Percentiles rank a stretch among this genome's conserved stretches.
These are phyloP conservation scores for Diloba caeruleocephala DNA, from an alignment of 2,888 invertebrate species.

Conservation along the genomic window DNA sequence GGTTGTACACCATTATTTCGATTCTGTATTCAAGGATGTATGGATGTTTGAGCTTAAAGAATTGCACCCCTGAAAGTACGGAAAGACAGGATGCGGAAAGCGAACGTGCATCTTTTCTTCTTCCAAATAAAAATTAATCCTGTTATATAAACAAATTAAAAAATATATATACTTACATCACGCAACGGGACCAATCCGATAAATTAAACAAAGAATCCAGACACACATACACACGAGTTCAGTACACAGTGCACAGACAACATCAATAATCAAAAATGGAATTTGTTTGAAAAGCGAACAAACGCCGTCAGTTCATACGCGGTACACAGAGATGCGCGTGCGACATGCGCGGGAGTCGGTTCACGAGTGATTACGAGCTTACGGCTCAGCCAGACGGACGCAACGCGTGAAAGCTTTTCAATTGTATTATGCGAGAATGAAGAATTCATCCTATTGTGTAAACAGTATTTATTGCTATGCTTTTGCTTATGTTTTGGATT, in stretches of 20 bases:
- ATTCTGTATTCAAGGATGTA: no score
- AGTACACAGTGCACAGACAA: conserved; percentile 45
- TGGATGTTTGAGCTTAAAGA: no score
- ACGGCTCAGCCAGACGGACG: conserved; percentile 17
- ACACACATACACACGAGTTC: conserved; percentile 48
- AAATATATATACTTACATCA: conserved; percentile 35
- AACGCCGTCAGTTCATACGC: conserved; percentile 8
- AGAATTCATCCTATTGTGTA: conserved; percentile 17
- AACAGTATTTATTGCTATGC: not conserved
- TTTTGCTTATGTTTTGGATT: conserved; percentile 2
- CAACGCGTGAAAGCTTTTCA: conserved; percentile 68
- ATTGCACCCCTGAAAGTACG: no score
- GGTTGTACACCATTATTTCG: no score
- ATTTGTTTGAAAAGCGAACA: conserved; percentile 10
- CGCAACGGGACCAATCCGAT: conserved; percentile 46
- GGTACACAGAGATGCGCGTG: conserved; percentile 38
- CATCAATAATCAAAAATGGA: conserved; percentile 13
- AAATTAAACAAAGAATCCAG: conserved; percentile 29
- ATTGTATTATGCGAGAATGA: conserved; percentile 44
- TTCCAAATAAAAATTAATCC: no score
- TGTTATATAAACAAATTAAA: not conserved
- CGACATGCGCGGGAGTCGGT: conserved; percentile 41
- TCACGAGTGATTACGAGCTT: conserved; percentile 48
- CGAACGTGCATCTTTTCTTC: no score
- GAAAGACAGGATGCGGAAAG: no score